These are phyloP conservation scores for Pogonomyrmex californicus DNA, from an alignment of 1,140 invertebrate genomes.

Conservation along the genomic window DNA sequence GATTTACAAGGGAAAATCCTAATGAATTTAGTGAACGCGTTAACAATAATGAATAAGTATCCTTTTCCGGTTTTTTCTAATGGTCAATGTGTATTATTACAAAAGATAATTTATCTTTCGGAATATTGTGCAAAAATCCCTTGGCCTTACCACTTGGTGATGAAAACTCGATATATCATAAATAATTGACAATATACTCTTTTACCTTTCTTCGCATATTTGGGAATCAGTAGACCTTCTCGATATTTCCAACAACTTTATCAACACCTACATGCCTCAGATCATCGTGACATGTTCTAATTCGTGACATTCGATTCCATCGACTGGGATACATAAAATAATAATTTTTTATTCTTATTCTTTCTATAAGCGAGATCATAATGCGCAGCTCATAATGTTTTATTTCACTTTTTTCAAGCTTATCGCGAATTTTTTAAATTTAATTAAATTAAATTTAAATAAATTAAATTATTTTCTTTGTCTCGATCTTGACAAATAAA, in stretches of 20 bases:
- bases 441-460: no score
- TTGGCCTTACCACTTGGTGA: slow-evolving; percentile 71
- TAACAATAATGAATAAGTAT: no score
- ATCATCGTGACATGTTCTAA: not conserved
- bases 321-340: not conserved
- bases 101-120: slow-evolving; percentile 4
- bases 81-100: not conserved
- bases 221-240: slow-evolving; percentile 77
- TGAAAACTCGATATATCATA: slow-evolving; percentile 77
- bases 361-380: not conserved
- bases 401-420: not conserved
- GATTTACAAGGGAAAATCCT: no score
- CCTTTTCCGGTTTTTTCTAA: not conserved
- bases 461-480: not conserved
- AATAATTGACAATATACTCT: slow-evolving; percentile 74
- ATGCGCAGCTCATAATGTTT: slow-evolving; percentile 3
- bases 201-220: slow-evolving; percentile 74
- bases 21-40: no score
- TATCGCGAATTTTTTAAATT: not conserved
- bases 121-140: slow-evolving; percentile 36
- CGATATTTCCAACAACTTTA: slow-evolving; percentile 71
- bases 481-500: not conserved
- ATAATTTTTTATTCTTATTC: not conserved
- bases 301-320: slow-evolving; percentile 7
- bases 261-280: slow-evolving; percentile 72